Base-by-base conservation (phyloP, 2,113 vertebrate species). In the Passer montanus region DNA sequence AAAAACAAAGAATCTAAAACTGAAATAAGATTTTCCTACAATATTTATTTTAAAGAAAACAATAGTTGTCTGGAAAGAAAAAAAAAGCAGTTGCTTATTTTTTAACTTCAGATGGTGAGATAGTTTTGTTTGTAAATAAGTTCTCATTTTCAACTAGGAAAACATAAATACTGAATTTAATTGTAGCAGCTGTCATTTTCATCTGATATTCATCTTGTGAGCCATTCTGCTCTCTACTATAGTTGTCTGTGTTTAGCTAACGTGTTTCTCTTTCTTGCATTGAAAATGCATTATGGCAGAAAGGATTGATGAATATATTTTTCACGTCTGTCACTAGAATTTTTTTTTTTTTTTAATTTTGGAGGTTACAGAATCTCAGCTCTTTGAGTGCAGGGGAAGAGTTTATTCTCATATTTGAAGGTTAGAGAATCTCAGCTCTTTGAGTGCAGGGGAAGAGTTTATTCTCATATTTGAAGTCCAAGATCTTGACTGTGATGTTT, bases 121-220 rank as follows among this genome's bases (percentile, higher is more conserved):
- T 60, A 37, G 22, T 33, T 84, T 37, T 89, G 39, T 94, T 87
- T 87, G 77, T 82, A 89, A 94, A 87, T 56, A 95, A 70, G 33
- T 74, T 66, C 23, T 53, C 11, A 46, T 52, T 89, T 84, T 82
- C 53, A 89, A 27, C 62, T 35, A 46, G 44, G 33, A 78, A 87
- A 91, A 62, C 19, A 44, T 72, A 89, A 96, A 63, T 84, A 64
- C 5, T 58, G 62, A 49, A 39, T 58, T 64, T 66, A 64, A 52
- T 93, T 37, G 44, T 72, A 73, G 33, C 46, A 62, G 39, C 49
- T 87, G 56, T 94, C 62, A 78, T 68, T 93, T 69, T 78, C 49
- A 53, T 79, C 53, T 79, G 77, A 30, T 58, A 31, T 35, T 47
- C 63, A 13, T 55, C 41, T 56, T 50, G 35, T 58, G 82, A 93